Base-by-base conservation (phyloP, 2,113 vertebrate genomes). In the Speoplatyrhinus poulsoni region DNA sequence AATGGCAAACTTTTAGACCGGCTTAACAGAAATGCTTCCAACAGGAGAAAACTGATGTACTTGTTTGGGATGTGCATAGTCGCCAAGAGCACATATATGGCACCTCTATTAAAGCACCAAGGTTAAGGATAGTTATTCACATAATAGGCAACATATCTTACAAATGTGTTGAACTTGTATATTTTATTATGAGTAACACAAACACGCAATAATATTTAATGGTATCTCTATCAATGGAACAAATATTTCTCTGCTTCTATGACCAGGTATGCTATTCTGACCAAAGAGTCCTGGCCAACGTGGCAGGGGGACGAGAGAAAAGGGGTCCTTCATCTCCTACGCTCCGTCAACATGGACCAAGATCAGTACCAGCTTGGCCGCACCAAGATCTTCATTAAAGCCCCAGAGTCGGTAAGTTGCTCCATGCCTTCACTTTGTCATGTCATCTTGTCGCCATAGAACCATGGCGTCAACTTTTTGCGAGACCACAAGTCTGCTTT, bases 241-340 rank as follows among this genome's bases (percentile, higher is more conserved):
- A 4, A 19, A 16, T 59, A 46, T 46, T 19, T 19, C 57, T 69
- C 5, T 48, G 41, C 36, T 61, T 36, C 47, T 69, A 8, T 53
- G 46, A 57, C 64, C 83, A 99, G 97, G 87, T 99, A 98, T 0
- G 96, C 98, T 73, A 99, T 99, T 79, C 91, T 99, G 77, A 99
- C 98, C 60, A 96, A 94, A 89, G 96, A 96, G 76, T 96, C 97
- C 1, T 99, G 98, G 98, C 98, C 98, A 7, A 90, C 90, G 0
- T 99, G 98, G 98, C 93, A 85, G 70, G 97, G 97, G 13, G 97
- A 99, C 0, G 96, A 98, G 88, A 98, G 95, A 33, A 94, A 99
- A 87, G 98, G 98, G 0, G 96, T 99, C 47, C 89, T 96, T 62
- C 95, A 98, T 69, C 88, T 99, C 72, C 89, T 99, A 53, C 93